A percentile compares a stretch with the other conserved stretches of the same genome.
Conservation (phyloP, 1,140 invertebrate species). For the Drosophila truncata region DNA sequence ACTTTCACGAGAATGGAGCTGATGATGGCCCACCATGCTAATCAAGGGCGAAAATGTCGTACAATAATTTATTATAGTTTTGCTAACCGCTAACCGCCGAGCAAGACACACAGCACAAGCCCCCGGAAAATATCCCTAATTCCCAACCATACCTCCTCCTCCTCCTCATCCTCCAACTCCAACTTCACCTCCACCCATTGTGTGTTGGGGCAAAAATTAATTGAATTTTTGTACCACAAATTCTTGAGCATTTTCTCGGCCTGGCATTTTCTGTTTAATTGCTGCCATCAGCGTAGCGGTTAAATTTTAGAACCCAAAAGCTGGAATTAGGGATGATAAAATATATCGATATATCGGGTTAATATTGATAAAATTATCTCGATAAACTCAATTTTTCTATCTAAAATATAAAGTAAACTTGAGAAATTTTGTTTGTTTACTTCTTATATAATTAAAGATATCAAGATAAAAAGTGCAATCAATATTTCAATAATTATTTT, state of each 20-base stretch:
- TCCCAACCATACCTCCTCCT: background rate
- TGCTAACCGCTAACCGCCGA: conserved; percentile 68
- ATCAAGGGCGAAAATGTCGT: conserved; percentile 74
- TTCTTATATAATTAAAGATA: background rate
- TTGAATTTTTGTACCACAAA: conserved; percentile 83
- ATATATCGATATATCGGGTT: background rate
- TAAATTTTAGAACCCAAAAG: conserved; percentile 63
- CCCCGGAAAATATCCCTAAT: conserved; percentile 12
- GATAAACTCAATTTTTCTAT: background rate
- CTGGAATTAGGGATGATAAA: conserved; percentile 1
- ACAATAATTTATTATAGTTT: conserved; percentile 83
- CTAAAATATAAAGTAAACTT: background rate
- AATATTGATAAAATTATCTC: background rate
- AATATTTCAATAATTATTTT: background rate
- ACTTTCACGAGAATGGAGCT: conserved; percentile 24
- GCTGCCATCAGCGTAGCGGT: conserved; percentile 76
- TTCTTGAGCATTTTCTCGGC: conserved; percentile 74
- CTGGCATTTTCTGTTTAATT: conserved; percentile 78
- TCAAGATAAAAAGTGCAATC: too few species aligned
- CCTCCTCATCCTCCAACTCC: too few species aligned
- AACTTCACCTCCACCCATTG: conserved; percentile 2
- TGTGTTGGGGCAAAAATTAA: conserved; percentile 67
- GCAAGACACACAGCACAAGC: conserved; percentile 42
- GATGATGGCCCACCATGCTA: conserved; percentile 68
- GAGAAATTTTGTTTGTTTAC: background rate